phyloP scores from a whole-genome alignment of 2,888 invertebrate species.

The Aphrophora alni region DNA sequence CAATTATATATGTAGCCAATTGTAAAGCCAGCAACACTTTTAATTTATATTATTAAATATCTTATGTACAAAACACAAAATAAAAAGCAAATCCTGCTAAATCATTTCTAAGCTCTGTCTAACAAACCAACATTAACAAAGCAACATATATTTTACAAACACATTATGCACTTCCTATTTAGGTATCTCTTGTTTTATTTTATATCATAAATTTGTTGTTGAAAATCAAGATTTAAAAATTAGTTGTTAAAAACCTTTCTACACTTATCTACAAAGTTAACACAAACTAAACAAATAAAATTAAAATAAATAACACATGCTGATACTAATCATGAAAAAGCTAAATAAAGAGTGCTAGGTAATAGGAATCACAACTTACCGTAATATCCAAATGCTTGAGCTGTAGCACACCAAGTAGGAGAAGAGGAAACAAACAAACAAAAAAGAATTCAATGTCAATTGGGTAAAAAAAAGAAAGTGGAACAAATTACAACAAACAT shows the following conservation, averaged over 20 bases:
- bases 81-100: too few relatives aligned
- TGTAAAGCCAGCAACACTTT: too few relatives aligned
- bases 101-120: too few relatives aligned
- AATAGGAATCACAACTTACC: constrained; percentile 83
- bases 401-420: constrained; percentile 60
- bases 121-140: too few relatives aligned
- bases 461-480: not conserved
- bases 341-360: not conserved
- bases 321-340: constrained; percentile 11
- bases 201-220: too few relatives aligned
- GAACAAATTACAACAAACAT: not conserved
- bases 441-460: constrained; percentile 14
- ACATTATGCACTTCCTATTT: too few relatives aligned
- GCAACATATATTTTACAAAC: too few relatives aligned
- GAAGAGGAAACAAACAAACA: constrained; percentile 30
- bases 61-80: too few relatives aligned
- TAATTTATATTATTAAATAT: too few relatives aligned
- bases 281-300: constrained; percentile 41
- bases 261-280: constrained; percentile 36
- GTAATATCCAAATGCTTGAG: constrained; percentile 98
- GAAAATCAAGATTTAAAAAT: not conserved
- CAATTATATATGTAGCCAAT: too few relatives aligned
- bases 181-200: too few relatives aligned
- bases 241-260: not conserved
- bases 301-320: constrained; percentile 2